phyloP scores from a whole-genome alignment of 2,888 invertebrate genomes.

The Synanthedon andrenaeformis region DNA sequence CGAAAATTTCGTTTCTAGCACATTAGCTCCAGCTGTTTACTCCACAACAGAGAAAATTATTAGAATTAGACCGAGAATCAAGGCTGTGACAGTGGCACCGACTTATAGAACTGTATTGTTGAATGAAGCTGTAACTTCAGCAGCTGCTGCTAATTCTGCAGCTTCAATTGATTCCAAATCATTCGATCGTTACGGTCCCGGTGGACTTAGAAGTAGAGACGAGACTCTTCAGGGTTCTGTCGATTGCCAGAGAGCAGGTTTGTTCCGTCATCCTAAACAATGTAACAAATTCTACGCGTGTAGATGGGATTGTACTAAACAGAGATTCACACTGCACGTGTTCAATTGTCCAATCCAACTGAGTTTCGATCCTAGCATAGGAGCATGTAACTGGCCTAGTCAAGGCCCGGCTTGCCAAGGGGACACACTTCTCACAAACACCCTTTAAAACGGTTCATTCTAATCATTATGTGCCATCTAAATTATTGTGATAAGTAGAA shows the following conservation, averaged over 20 bases:
- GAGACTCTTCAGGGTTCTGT: slow-evolving; percentile 73
- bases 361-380: slow-evolving; percentile 78
- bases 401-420: slow-evolving; percentile 82
- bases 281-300: slow-evolving; percentile 88
- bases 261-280: slow-evolving; percentile 78
- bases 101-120: slow-evolving; percentile 51
- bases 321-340: slow-evolving; percentile 79
- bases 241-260: slow-evolving; percentile 72
- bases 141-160: slow-evolving; percentile 11
- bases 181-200: slow-evolving; percentile 73
- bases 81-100: slow-evolving; percentile 51
- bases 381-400: slow-evolving; percentile 88
- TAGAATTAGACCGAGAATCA: slow-evolving; percentile 42
- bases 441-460: slow-evolving; percentile 27
- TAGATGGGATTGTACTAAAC: slow-evolving; percentile 82
- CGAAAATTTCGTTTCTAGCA: slow-evolving; percentile 36
- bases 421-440: slow-evolving; percentile 74
- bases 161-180: slow-evolving; percentile 42
- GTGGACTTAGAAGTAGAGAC: slow-evolving; percentile 70
- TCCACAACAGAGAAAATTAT: slow-evolving; percentile 40
- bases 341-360: slow-evolving; percentile 85
- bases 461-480: slow-evolving; percentile 58
- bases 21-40: slow-evolving; percentile 21
- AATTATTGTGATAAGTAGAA: slow-evolving; percentile 47
- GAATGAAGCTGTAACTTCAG: slow-evolving; percentile 41